Conservation (phyloP, 1,140 invertebrate species). For the Harpegnathos saltator region DNA sequence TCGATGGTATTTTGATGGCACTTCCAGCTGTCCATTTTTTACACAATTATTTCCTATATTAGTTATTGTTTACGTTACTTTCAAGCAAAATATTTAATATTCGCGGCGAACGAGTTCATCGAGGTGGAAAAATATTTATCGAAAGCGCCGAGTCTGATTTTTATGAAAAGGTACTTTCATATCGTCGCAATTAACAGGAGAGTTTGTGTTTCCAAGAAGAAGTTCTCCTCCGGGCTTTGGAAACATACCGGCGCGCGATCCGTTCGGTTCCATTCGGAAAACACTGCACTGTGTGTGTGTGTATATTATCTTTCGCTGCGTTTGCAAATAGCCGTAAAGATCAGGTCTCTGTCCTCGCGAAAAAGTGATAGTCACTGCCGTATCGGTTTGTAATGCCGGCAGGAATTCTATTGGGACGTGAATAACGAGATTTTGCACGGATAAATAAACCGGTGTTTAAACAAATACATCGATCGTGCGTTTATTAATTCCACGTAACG, state of each 20-base stretch:
- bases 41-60: no score
- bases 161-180: background rate
- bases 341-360: background rate
- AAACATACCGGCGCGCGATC: background rate
- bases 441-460: conserved; percentile 47
- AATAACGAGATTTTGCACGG: conserved; percentile 47
- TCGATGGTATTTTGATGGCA: background rate
- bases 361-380: background rate
- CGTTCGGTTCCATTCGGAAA: background rate
- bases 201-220: background rate
- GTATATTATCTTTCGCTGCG: background rate
- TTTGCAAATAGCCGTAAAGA: conserved; percentile 8
- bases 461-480: conserved; percentile 53
- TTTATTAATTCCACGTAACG: conserved; percentile 62
- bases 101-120: no score
- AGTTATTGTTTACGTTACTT: no score
- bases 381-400: conserved; percentile 8
- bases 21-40: background rate
- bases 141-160: background rate
- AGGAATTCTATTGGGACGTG: conserved; percentile 40
- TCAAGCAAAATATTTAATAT: background rate
- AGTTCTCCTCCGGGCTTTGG: background rate
- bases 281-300: background rate
- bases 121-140: no score
- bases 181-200: background rate